Base-by-base conservation (phyloP, 1,140 invertebrate species). In the Bombus superbus region DNA sequence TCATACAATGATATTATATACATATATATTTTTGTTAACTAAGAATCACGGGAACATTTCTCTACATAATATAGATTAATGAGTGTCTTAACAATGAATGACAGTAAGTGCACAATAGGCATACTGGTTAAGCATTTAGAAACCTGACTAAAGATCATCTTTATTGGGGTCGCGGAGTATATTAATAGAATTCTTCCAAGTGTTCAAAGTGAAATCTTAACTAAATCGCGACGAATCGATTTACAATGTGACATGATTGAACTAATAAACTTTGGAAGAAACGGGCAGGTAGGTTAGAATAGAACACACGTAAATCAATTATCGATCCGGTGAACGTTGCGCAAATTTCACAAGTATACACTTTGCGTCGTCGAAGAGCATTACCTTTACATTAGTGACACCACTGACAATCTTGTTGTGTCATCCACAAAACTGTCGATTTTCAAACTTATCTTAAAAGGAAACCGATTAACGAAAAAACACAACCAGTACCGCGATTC, bases 301-400 rank as follows among this genome's bases (percentile, higher is more conserved):
- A 81, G 64, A 87, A 75, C 64, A 74, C 73, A 90, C 83, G 68
- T 82, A 90, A 89, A 92, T 91, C 86, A 92, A 91, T 91, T 89
- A 92, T 92, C 91, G 91, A 92, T 90, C 89, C 74, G 86, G 79
- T 62, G 78, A 83, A 80, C 72, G 81, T 86, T 91, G 91, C 89
- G 91, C 89, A 88, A 92, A 90, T 89, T 69, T 77, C 64, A 42
- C 59, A 18, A 6, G 0, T 28, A 40, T 22, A 22, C 3, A 44
- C 18, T 53, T 35, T 25, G 28, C 25, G 13, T 32, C 28, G 28
- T 38, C 32, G 8, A n/a, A 38, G 1, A 57, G 44, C 13, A 18
- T 85, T 85, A 85, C 84, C 79, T 80, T 85, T 72, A 57, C 42
- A 80, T 73, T 59, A 80, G 68, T 80, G 11, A 71, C 18, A 72